A percentile compares a stretch with the other conserved stretches of the same genome.
Evolutionary conservation across 2,797 vertebrate species (phyloP).

Genomic region (Mus caroli): DNA sequence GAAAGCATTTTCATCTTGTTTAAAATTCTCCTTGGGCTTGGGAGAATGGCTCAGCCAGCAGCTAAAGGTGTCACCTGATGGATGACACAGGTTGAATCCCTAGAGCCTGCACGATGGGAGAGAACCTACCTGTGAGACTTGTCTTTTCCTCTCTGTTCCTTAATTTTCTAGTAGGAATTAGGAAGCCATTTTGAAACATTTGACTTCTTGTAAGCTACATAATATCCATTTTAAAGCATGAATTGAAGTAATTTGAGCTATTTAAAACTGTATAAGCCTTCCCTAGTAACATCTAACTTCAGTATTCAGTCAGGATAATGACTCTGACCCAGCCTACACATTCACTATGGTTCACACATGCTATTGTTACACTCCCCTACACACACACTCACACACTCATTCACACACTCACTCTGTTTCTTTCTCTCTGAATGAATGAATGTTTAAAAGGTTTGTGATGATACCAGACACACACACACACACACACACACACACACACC

Average conservation of each 20-base stretch:
- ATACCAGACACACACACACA: not conserved
- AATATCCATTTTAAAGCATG: not conserved
- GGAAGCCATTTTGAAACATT: slow-evolving; percentile 34
- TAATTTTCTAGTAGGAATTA: slow-evolving; percentile 43
- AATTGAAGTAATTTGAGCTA: slow-evolving; percentile 47
- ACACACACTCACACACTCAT: not conserved
- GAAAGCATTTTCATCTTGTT: slow-evolving; percentile 28
- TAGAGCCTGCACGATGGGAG: not conserved
- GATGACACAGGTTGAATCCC: not conserved
- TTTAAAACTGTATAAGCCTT: not conserved
- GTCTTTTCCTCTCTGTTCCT: not conserved
- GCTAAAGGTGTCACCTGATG: not conserved
- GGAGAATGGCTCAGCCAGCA: not conserved
- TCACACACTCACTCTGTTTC: too few species aligned
- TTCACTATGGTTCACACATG: not conserved
- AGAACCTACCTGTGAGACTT: not conserved
- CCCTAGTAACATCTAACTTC: not conserved
- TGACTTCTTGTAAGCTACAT: slow-evolving; percentile 21
- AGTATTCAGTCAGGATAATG: not conserved
- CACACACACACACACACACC: not conserved
- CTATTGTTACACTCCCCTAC: too few species aligned
- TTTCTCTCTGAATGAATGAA: too few species aligned
- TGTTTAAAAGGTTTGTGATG: too few species aligned
- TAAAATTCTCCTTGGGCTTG: not conserved
- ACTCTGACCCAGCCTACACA: not conserved